Evolutionary conservation across 2,888 invertebrate genomes (phyloP).

Genomic region (Heteromurus nitidus): DNA sequence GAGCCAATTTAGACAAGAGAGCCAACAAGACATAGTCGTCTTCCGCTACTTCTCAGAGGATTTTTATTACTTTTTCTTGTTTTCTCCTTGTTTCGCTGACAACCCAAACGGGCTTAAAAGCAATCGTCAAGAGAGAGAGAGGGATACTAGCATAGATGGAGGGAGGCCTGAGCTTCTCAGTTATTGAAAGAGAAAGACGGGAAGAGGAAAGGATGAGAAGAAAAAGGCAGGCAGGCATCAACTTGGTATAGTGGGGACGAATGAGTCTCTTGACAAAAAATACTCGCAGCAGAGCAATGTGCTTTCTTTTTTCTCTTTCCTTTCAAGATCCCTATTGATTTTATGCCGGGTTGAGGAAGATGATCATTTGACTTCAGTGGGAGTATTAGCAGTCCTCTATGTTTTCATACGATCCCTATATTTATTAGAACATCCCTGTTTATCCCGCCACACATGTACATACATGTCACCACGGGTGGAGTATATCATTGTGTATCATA

Average conservation of each 20-base stretch:
- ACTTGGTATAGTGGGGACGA: slow-evolving; percentile 41
- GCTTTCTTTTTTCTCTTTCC: slow-evolving; percentile 46
- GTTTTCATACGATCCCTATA: not conserved
- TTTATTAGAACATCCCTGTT: not conserved
- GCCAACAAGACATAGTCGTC: slow-evolving; percentile 25
- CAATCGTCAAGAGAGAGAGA: slow-evolving; percentile 60
- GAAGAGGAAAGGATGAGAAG: slow-evolving; percentile 10
- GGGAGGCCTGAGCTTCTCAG: slow-evolving; percentile 23
- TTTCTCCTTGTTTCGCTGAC: slow-evolving; percentile 62
- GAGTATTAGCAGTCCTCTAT: slow-evolving; percentile 17
- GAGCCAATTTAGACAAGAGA: slow-evolving; percentile 54
- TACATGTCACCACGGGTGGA: too few relatives aligned
- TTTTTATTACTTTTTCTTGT: slow-evolving; percentile 62
- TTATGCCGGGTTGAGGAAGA: slow-evolving; percentile 66
- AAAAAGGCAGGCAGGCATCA: slow-evolving; percentile 18
- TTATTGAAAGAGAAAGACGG: slow-evolving; percentile 46
- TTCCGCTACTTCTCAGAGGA: slow-evolving; percentile 42
- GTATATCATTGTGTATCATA: too few relatives aligned
- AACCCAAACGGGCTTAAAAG: slow-evolving; percentile 63
- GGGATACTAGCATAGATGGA: too few relatives aligned
- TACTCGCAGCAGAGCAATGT: slow-evolving; percentile 53
- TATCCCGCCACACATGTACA: not conserved
- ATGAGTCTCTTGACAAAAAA: slow-evolving; percentile 64
- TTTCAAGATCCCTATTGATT: slow-evolving; percentile 65
- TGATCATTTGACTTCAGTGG: slow-evolving; percentile 64